Conservation (phyloP, 2,888 invertebrate species). For the Dastarcus helophoroides region DNA sequence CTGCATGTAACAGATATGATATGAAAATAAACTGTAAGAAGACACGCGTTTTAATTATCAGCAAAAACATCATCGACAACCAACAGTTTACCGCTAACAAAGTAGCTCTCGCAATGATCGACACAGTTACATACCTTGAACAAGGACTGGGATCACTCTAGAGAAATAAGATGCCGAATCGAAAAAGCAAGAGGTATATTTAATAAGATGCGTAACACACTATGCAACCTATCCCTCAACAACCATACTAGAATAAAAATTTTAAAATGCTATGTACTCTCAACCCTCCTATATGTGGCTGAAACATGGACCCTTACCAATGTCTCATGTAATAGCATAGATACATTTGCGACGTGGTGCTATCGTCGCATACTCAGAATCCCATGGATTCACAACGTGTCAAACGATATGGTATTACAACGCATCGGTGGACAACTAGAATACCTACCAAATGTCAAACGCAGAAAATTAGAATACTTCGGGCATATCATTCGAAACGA, state of each 20-base stretch:
- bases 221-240: conserved; percentile 2
- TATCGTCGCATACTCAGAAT: too few species aligned
- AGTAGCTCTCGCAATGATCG: not conserved
- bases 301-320: conserved; percentile 8
- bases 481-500: conserved; percentile 2
- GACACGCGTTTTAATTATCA: conserved; percentile 1
- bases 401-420: too few species aligned
- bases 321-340: conserved; percentile 1
- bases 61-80: conserved; percentile 1
- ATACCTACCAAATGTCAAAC: too few species aligned
- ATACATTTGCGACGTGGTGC: conserved; percentile 1
- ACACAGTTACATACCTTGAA: too few species aligned
- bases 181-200: conserved; percentile 4
- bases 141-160: too few species aligned
- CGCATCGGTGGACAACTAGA: too few species aligned
- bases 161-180: conserved; percentile 1
- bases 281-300: conserved; percentile 4
- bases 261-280: conserved; percentile 1
- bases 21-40: conserved; percentile 7
- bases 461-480: too few species aligned
- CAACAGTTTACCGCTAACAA: conserved; percentile 1
- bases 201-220: conserved; percentile 4
- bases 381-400: not conserved
- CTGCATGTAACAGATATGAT: conserved; percentile 2
- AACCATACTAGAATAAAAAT: too few species aligned